A percentile compares a stretch with the other conserved stretches of the same genome.
phyloP scores from a whole-genome alignment of 2,888 invertebrate species.

The Meganola albula region DNA sequence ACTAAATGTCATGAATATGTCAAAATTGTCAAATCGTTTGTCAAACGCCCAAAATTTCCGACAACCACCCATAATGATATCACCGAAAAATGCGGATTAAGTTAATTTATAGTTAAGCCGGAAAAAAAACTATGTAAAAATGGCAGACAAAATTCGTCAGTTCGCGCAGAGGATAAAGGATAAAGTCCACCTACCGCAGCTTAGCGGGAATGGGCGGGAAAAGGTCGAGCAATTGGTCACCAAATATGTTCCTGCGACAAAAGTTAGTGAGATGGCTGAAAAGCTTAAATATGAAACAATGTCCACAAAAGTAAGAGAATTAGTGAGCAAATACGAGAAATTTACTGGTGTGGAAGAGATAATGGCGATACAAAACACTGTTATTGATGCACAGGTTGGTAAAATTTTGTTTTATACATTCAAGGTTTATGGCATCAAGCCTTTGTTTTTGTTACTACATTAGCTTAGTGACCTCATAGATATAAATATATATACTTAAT shows the following conservation, averaged over 20 bases:
- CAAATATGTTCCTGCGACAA: slow-evolving; percentile 54
- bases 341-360: slow-evolving; percentile 88
- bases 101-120: slow-evolving; percentile 23
- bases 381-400: slow-evolving; percentile 81
- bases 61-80: slow-evolving; percentile 37
- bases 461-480: slow-evolving; percentile 13
- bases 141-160: slow-evolving; percentile 63
- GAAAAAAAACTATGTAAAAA: slow-evolving; percentile 53
- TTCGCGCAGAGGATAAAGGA: slow-evolving; percentile 57
- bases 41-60: slow-evolving; percentile 22
- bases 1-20: no score
- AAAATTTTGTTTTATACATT: no score
- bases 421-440: no score
- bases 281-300: slow-evolving; percentile 54
- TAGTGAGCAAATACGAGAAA: slow-evolving; percentile 82
- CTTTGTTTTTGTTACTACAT: neutral
- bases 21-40: slow-evolving; percentile 11
- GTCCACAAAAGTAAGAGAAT: slow-evolving; percentile 54
- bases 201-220: slow-evolving; percentile 43
- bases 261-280: slow-evolving; percentile 58
- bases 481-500: no score
- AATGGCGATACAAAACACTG: slow-evolving; percentile 83
- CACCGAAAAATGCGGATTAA: slow-evolving; percentile 34
- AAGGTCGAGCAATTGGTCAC: slow-evolving; percentile 59
- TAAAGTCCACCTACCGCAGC: slow-evolving; percentile 48